These are phyloP conservation scores for Ectemnius lituratus DNA, from an alignment of 2,888 invertebrate species.

Conservation along the genomic window DNA sequence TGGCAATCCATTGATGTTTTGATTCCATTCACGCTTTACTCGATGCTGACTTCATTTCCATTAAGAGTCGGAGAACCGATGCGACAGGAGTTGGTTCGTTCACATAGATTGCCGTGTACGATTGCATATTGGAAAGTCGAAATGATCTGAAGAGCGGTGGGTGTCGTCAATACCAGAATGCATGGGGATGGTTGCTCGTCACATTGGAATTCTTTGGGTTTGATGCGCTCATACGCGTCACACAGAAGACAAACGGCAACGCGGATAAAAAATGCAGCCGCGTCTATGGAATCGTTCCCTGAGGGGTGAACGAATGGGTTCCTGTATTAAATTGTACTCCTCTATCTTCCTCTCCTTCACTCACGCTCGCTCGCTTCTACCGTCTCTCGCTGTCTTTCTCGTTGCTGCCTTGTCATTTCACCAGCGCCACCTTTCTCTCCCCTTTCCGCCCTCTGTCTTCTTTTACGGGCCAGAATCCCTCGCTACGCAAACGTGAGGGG, in stretches of 20 bases:
- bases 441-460: constrained; percentile 24
- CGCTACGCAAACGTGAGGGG: constrained; percentile 58
- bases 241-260: constrained; percentile 52
- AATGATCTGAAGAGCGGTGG: no score
- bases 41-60: background rate
- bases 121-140: no score
- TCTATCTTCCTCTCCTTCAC: constrained; percentile 11
- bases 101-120: background rate
- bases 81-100: background rate
- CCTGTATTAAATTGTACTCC: constrained; percentile 57
- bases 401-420: no score
- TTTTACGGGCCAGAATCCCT: constrained; percentile 28
- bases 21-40: background rate
- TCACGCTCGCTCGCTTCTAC: constrained; percentile 2
- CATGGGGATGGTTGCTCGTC: background rate
- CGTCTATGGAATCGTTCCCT: constrained; percentile 38
- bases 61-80: background rate
- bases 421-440: constrained; percentile 7
- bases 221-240: constrained; percentile 53
- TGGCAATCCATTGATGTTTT: background rate
- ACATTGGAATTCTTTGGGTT: constrained; percentile 37
- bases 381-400: constrained; percentile 13
- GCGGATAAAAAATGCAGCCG: constrained; percentile 55
- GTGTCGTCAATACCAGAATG: no score
- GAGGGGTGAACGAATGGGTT: constrained; percentile 48